Percentiles rank a stretch among this genome's conserved stretches.
Conservation (phyloP, 2,888 invertebrate species). For the Tachina grossa region DNA sequence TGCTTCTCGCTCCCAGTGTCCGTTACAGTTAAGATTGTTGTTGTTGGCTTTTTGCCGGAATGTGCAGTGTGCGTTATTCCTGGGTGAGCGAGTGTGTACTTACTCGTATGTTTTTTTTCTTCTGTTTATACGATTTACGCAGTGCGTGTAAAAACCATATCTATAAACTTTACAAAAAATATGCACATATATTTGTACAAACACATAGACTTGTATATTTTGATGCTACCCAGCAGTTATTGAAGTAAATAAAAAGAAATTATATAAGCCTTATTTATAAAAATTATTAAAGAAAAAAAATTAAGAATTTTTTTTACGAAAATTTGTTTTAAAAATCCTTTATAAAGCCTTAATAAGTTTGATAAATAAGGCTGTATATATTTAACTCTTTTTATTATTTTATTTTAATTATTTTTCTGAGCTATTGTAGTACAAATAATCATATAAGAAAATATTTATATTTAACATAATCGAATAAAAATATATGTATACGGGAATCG, state of each 20-base stretch:
- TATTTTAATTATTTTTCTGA: too few species aligned
- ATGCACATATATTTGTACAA: background rate
- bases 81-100: constrained; percentile 14
- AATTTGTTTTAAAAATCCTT: too few species aligned
- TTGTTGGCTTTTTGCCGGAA: constrained; percentile 7
- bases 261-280: too few species aligned
- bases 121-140: constrained; percentile 42
- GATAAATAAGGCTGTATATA: too few species aligned
- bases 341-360: too few species aligned
- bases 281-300: too few species aligned
- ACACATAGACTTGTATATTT: background rate
- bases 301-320: too few species aligned
- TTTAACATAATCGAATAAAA: too few species aligned
- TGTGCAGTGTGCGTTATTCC: constrained; percentile 22
- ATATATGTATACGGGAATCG: too few species aligned
- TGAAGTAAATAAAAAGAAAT: background rate
- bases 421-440: too few species aligned
- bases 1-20: constrained; percentile 11
- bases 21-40: background rate
- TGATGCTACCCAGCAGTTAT: background rate
- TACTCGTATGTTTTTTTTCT: background rate
- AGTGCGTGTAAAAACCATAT: constrained; percentile 51
- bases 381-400: too few species aligned
- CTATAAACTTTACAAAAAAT: constrained; percentile 7
- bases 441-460: too few species aligned